A percentile compares a stretch with the other conserved stretches of the same genome.
Conservation (phyloP, 1,140 invertebrate species). For the Plutomurus gul region DNA sequence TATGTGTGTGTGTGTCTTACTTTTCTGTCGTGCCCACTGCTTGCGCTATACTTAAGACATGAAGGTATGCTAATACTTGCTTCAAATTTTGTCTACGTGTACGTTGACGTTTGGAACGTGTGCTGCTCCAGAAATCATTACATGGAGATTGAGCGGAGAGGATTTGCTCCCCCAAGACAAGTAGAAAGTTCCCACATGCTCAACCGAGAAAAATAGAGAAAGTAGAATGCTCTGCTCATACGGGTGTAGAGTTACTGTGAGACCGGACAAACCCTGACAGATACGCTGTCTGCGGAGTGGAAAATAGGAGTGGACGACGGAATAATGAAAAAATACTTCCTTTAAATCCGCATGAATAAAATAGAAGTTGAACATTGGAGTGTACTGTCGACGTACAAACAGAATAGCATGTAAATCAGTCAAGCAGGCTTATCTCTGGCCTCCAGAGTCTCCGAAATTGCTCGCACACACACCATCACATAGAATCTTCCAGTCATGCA, state of each 20-base stretch:
- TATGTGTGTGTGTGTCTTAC: not conserved
- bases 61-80: not conserved
- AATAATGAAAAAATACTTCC: constrained; percentile 20
- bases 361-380: not conserved
- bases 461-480: constrained; percentile 15
- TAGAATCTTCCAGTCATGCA: too few relatives aligned
- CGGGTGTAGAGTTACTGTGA: not conserved
- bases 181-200: not conserved
- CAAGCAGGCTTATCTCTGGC: constrained; percentile 15
- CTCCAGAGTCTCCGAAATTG: constrained; percentile 15
- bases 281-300: too few relatives aligned
- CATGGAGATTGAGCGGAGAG: constrained; percentile 1
- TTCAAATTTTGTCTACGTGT: constrained; percentile 24
- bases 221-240: not conserved
- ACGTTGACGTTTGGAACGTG: not conserved
- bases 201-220: not conserved
- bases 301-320: not conserved
- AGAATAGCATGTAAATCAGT: constrained; percentile 15
- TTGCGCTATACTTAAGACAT: too few relatives aligned
- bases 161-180: not conserved
- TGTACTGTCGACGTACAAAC: not conserved
- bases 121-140: not conserved
- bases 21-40: not conserved
- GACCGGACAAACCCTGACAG: too few relatives aligned
- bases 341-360: constrained; percentile 25